Evolutionary conservation across 2,888 invertebrate genomes (phyloP).

Genomic region (Calameuta idolon): DNA sequence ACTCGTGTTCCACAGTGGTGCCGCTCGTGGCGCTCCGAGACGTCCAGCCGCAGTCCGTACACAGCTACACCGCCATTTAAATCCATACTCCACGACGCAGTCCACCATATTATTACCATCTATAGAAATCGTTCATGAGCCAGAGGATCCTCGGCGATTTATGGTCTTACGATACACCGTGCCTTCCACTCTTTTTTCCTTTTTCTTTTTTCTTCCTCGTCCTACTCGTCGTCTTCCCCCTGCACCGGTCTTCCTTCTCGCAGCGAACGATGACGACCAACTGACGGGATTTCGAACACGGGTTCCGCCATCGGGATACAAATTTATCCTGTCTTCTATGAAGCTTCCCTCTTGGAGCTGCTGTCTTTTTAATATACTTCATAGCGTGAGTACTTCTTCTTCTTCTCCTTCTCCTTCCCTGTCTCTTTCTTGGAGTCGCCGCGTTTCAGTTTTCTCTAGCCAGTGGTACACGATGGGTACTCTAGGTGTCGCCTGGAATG

Average conservation of each 20-base stretch:
- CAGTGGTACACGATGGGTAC: not conserved
- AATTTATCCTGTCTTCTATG: not conserved
- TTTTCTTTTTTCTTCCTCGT: slow-evolving; percentile 8
- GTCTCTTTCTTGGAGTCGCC: not conserved
- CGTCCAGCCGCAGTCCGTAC: slow-evolving; percentile 23
- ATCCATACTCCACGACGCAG: slow-evolving; percentile 14
- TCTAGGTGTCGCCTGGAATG: not conserved
- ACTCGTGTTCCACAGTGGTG: not conserved
- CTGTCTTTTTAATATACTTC: not conserved
- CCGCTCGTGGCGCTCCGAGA: slow-evolving; percentile 4
- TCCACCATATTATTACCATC: slow-evolving; percentile 26
- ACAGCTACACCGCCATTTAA: slow-evolving; percentile 25
- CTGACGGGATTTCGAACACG: not conserved
- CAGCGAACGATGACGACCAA: not conserved
- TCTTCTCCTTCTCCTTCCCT: not conserved
- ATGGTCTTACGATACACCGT: slow-evolving; percentile 19
- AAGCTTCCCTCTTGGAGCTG: not conserved
- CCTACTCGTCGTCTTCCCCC: not conserved
- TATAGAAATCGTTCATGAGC: slow-evolving; percentile 26
- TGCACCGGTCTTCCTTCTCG: not conserved
- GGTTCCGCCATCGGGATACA: not conserved
- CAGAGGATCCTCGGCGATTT: slow-evolving; percentile 21
- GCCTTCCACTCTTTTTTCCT: not conserved
- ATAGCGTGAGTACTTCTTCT: not conserved
- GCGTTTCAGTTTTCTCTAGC: not conserved